Evolutionary conservation across 2,888 invertebrate species (phyloP), one percentile per base, ranked within the genome.

Genomic region (Osedax frankpressi): DNA sequence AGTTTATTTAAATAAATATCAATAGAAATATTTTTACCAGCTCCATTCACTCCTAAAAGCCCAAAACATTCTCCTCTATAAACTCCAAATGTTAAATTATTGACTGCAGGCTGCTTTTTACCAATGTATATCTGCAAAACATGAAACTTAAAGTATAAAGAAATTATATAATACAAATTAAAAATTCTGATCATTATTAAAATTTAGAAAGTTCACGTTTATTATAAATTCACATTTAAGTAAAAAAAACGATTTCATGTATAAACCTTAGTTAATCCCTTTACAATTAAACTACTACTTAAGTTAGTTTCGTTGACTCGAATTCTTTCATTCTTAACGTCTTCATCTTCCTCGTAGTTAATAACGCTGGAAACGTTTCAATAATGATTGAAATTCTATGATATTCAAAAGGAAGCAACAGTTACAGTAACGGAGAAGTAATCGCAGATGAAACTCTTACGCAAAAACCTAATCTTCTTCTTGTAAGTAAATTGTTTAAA

Each of bases 1-100:
- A 11, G 19, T 44, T 44, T 44, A 44, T 11, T 11, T 44, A 44
- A 44, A 44, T 44, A 11, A 44, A 44, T 44, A 44, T 44, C 6
- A 44, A 11, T 44, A 44, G 19, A 44, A 44, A 11, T 44, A 44
- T 11, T 11, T 44, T 44, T 44, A 6, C 92, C 92, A 0, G 93
- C 92, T 1, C 93, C 93, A 82, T 93, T 93, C 78, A 92, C 89
- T 0, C 93, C 84, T 68, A 93, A 86, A 2, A 93, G 86, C 0
- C 92, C 92, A 79, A 92, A 92, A 83, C 93, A 93, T 86, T 90
- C 88, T 0, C 82, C 80, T 59, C 79, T 77, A 24, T 80, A 79
- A 1, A 84, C 78, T 1, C 82, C 82, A 26, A 82, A 76, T 74
- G 78, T 78, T 2, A 83, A 74, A 73, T 78, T 76, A 73, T 82